These are phyloP conservation scores for Hybos culiciformis DNA, from an alignment of 2,888 invertebrate species.

Conservation along the genomic window DNA sequence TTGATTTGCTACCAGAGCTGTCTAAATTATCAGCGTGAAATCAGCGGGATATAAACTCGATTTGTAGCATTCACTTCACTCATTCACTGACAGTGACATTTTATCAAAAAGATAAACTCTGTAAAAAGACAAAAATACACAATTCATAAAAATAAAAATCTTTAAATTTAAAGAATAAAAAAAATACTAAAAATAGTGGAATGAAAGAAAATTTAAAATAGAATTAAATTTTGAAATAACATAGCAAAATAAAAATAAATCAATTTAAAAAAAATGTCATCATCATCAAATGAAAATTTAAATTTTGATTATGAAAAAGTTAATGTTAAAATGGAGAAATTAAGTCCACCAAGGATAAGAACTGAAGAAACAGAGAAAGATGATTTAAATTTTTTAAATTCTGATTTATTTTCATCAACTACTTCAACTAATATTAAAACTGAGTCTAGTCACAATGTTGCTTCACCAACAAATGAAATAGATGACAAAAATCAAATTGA, in stretches of 20 bases:
- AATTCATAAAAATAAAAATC: no score
- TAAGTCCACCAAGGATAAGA: slow-evolving; percentile 8
- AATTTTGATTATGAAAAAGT: slow-evolving; percentile 2
- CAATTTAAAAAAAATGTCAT: not conserved
- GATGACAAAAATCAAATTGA: slow-evolving; percentile 29
- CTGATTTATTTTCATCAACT: not conserved
- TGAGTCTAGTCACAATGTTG: not conserved
- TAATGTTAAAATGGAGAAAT: slow-evolving; percentile 15
- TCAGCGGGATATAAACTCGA: no score
- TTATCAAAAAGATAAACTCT: no score
- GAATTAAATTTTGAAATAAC: no score
- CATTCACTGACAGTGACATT: no score
- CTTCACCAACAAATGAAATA: slow-evolving; percentile 4
- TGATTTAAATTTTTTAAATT: slow-evolving; percentile 2
- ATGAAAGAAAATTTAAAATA: no score
- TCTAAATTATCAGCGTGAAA: no score
- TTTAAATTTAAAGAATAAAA: no score
- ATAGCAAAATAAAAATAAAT: not conserved
- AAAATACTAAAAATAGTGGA: no score
- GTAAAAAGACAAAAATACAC: no score
- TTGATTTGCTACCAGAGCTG: no score
- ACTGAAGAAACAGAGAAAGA: slow-evolving; percentile 3
- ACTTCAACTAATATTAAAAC: not conserved
- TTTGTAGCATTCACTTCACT: no score
- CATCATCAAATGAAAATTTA: not conserved